Percentiles rank a stretch among this genome's conserved stretches.
phyloP scores from a whole-genome alignment of 30 jellyfish, hydroid and myxozoan species.

The Aurelia aurita complex sp. Pacific region DNA sequence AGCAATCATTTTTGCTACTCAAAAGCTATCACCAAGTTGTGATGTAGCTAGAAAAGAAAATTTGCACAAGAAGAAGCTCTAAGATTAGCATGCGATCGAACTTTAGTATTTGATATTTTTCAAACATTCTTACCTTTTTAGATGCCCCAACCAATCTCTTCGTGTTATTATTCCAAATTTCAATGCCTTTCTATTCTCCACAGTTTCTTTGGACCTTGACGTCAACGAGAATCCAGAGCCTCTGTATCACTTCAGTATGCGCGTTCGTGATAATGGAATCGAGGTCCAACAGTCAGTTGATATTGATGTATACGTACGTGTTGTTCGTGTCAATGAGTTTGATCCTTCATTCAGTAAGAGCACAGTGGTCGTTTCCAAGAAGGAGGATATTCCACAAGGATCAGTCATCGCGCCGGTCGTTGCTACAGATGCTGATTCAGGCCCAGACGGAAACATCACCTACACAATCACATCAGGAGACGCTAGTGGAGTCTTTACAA shows the following conservation, averaged over 20 bases:
- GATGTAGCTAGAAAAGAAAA: not conserved
- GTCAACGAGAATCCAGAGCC: constrained; percentile 58
- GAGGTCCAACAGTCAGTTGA: constrained; percentile 56
- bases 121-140: no score
- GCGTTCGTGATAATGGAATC: constrained; percentile 74
- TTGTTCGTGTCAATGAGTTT: constrained; percentile 74
- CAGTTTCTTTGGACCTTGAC: constrained; percentile 80
- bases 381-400: constrained; percentile 58
- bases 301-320: constrained; percentile 36
- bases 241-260: constrained; percentile 36
- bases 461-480: constrained; percentile 67
- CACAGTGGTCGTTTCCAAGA: constrained; percentile 25
- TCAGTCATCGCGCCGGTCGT: constrained; percentile 19
- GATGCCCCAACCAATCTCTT: not conserved
- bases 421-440: constrained; percentile 81
- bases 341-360: constrained; percentile 59
- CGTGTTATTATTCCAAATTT: not conserved
- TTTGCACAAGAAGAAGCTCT: not conserved
- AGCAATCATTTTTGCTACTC: no score
- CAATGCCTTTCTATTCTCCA: not conserved
- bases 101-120: no score
- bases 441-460: constrained; percentile 74
- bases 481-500: constrained; percentile 31
- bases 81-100: not conserved
- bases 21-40: no score